phyloP scores from a whole-genome alignment of 2,888 invertebrate species.

The Aphidius colemani region DNA sequence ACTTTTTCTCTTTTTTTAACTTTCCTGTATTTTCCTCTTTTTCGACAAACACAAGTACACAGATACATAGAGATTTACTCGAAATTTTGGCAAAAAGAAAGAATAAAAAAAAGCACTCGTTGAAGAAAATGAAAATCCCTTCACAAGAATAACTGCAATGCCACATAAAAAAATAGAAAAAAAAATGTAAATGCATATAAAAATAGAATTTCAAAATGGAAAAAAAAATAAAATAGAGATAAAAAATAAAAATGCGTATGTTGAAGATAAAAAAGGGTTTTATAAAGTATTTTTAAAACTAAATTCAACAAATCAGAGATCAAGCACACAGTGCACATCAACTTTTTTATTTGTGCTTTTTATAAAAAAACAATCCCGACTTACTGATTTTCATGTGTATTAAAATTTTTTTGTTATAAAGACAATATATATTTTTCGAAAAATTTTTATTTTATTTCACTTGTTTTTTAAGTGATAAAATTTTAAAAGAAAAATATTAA shows the following conservation, averaged over 20 bases:
- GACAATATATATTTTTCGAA: background rate
- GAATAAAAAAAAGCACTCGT: background rate
- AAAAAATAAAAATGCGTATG: background rate
- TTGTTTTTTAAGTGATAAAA: background rate
- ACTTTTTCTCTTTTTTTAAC: conserved; percentile 22
- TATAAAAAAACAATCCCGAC: too few species aligned
- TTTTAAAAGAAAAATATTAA: background rate
- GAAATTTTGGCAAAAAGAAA: conserved; percentile 35
- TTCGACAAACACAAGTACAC: conserved; percentile 7
- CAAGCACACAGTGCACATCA: too few species aligned
- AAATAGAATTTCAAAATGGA: conserved; percentile 11
- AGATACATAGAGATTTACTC: background rate
- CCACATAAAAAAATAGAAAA: conserved; percentile 8
- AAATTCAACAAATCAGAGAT: too few species aligned
- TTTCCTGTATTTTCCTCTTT: conserved; percentile 12
- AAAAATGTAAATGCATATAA: background rate
- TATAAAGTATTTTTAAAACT: too few species aligned
- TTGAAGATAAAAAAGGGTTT: background rate
- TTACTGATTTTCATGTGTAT: background rate
- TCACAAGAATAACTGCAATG: conserved; percentile 19
- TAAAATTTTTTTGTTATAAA: too few species aligned
- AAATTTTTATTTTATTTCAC: background rate
- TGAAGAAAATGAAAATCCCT: conserved; percentile 34
- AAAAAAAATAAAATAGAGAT: conserved; percentile 22
- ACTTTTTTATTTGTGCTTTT: too few species aligned